Evolutionary conservation across 2,113 vertebrate genomes (phyloP).

Genomic region (Rhodinocichla rosea): DNA sequence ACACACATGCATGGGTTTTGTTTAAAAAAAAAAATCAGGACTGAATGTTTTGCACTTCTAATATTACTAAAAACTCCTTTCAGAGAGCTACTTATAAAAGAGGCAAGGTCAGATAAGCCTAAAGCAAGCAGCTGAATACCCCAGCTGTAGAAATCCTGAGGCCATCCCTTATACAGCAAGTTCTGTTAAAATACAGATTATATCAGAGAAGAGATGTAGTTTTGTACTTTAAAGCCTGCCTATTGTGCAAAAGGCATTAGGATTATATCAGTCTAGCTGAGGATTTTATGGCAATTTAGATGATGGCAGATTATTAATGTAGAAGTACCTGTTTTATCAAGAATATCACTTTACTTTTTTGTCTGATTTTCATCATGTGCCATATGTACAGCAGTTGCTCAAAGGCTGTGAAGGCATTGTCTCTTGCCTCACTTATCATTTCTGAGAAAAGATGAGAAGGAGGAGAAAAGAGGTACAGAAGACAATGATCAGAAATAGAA

Average conservation of each 20-base stretch:
- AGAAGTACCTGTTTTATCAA: conserved; percentile 33
- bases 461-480: conserved; percentile 30
- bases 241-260: conserved; percentile 43
- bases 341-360: conserved; percentile 49
- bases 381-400: conserved; percentile 39
- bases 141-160: not conserved
- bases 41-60: not conserved
- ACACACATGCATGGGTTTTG: not conserved
- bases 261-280: conserved; percentile 9
- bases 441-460: conserved; percentile 52
- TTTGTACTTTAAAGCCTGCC: conserved; percentile 45
- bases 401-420: conserved; percentile 53
- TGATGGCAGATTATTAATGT: conserved; percentile 48
- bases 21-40: not conserved
- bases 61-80: not conserved
- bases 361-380: conserved; percentile 45
- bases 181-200: conserved; percentile 43
- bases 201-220: conserved; percentile 33
- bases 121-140: conserved; percentile 16
- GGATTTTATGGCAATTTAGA: conserved; percentile 51
- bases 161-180: conserved; percentile 2
- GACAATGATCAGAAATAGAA: conserved; percentile 37
- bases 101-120: conserved; percentile 36
- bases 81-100: not conserved
- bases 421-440: conserved; percentile 32